These are phyloP conservation scores for Lagocephalus sceleratus DNA, from an alignment of 2,797 vertebrate genomes.

Conservation along the genomic window DNA sequence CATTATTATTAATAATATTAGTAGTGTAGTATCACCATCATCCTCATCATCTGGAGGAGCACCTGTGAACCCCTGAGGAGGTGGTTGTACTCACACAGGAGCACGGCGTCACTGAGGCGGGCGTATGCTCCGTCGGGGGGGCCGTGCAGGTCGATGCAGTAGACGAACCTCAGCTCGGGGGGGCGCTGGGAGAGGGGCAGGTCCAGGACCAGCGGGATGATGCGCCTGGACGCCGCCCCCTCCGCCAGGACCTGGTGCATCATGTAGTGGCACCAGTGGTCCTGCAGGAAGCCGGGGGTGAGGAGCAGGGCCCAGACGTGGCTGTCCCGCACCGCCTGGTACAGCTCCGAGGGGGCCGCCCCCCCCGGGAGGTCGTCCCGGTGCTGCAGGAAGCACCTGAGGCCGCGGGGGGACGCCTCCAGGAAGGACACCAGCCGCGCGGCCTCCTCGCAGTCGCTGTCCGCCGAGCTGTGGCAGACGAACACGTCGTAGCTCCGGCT, in stretches of 20 bases:
- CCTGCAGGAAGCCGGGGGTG: constrained; percentile 79
- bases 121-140: constrained; percentile 68
- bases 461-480: constrained; percentile 82
- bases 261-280: constrained; percentile 87
- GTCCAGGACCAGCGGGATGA: constrained; percentile 80
- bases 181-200: constrained; percentile 77
- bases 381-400: constrained; percentile 85
- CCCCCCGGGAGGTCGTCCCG: constrained; percentile 75
- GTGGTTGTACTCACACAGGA: constrained; percentile 85
- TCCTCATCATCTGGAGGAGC: no score
- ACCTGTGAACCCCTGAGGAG: no score
- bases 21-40: no score
- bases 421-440: constrained; percentile 79
- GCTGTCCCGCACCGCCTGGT: constrained; percentile 76
- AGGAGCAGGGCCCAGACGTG: constrained; percentile 85
- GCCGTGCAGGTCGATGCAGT: constrained; percentile 71
- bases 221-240: constrained; percentile 74
- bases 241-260: constrained; percentile 85
- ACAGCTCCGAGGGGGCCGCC: constrained; percentile 80
- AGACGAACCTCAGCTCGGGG: constrained; percentile 77
- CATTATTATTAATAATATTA: no score
- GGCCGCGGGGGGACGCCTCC: constrained; percentile 64
- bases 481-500: constrained; percentile 78
- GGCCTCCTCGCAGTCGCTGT: constrained; percentile 69
- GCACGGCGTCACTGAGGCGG: constrained; percentile 71